Conservation (phyloP, 2,797 vertebrate genomes). For the Hylomyscus alleni region DNA sequence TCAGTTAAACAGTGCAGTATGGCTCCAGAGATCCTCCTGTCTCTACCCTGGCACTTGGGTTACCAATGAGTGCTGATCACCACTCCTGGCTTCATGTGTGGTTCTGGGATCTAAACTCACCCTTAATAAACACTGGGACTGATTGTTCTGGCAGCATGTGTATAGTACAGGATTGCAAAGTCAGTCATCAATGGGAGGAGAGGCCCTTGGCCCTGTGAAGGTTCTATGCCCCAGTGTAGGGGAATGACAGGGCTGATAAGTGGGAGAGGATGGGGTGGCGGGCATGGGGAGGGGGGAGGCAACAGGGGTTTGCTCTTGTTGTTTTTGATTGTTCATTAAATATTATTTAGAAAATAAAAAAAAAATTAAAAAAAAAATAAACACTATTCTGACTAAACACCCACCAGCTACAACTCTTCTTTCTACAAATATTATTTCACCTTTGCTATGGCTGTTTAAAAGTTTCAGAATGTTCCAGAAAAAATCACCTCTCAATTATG, state of each 20-base stretch:
- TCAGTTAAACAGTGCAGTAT: not conserved
- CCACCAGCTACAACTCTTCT: not conserved
- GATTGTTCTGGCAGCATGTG: too few relatives aligned
- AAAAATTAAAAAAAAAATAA: too few relatives aligned
- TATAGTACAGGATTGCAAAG: too few relatives aligned
- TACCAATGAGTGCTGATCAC: not conserved
- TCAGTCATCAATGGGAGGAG: too few relatives aligned
- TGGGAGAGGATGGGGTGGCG: too few relatives aligned
- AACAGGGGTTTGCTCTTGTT: too few relatives aligned
- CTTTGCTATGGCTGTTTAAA: constrained; percentile 42
- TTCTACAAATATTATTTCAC: constrained; percentile 45
- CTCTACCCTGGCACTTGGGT: not conserved
- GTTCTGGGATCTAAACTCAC: not conserved
- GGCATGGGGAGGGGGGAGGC: too few relatives aligned
- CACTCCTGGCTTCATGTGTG: not conserved
- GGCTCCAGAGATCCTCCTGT: not conserved
- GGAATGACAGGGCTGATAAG: too few relatives aligned
- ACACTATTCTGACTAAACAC: not conserved
- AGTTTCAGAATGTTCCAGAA: constrained; percentile 50
- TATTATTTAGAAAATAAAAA: too few relatives aligned
- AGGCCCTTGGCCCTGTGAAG: too few relatives aligned
- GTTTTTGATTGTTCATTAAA: too few relatives aligned
- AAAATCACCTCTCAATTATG: constrained; percentile 68
- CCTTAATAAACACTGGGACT: not conserved
- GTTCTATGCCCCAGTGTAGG: too few relatives aligned